Percentiles rank a stretch among this genome's conserved stretches.
Conservation (phyloP, 2,113 vertebrate species). For the Neotoma lepida region DNA sequence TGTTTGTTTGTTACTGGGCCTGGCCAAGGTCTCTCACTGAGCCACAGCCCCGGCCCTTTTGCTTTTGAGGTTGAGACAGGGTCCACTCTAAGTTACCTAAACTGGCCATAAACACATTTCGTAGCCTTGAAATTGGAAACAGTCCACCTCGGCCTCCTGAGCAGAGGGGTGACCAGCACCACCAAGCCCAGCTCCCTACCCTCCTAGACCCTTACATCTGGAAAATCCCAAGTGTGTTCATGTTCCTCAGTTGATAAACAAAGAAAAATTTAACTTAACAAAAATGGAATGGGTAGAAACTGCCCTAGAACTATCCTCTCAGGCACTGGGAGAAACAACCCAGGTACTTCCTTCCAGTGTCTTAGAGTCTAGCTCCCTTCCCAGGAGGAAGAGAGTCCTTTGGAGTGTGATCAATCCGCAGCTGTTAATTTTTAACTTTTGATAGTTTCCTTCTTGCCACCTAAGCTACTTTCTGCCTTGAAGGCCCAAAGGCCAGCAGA, state of each 20-base stretch:
- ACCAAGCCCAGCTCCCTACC: neutral
- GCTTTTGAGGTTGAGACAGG: neutral
- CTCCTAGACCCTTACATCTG: too few relatives aligned
- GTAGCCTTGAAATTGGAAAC: neutral
- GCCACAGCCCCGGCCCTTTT: accelerated
- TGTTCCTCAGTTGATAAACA: neutral
- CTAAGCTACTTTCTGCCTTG: neutral
- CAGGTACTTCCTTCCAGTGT: slow-evolving; percentile 66
- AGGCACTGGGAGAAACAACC: neutral
- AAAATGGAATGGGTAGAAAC: neutral
- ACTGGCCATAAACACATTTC: neutral
- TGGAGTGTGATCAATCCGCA: neutral
- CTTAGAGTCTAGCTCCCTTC: slow-evolving; percentile 61
- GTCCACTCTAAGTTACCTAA: neutral
- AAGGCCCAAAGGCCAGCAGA: neutral
- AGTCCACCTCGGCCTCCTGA: neutral
- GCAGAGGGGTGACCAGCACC: neutral
- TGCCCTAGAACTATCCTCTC: neutral
- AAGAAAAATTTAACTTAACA: neutral
- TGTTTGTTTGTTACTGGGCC: neutral
- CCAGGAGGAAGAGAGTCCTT: neutral
- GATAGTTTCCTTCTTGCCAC: slow-evolving; percentile 49
- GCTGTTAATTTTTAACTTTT: slow-evolving; percentile 64
- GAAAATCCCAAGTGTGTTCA: neutral
- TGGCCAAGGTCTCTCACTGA: neutral